A percentile compares a stretch with the other conserved stretches of the same genome.
These are phyloP conservation scores for Drosophila lacteicornis DNA, from an alignment of 1,140 invertebrate genomes.

Conservation along the genomic window DNA sequence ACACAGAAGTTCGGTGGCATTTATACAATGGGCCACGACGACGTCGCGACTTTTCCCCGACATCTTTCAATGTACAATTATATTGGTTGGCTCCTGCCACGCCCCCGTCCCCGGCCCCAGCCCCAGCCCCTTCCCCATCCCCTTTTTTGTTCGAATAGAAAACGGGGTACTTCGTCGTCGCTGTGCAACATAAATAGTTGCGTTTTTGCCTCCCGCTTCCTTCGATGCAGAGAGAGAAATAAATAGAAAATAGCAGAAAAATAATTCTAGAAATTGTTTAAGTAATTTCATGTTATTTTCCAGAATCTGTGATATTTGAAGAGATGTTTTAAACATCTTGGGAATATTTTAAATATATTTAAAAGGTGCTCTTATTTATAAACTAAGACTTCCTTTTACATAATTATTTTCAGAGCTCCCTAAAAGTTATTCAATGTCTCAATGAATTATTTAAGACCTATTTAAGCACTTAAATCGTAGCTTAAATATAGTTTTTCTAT, in stretches of 20 bases:
- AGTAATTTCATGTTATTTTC: not conserved
- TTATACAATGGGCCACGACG: constrained; percentile 41
- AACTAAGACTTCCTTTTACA: no score
- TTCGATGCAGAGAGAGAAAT: constrained; percentile 8
- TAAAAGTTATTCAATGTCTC: no score
- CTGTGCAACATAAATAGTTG: constrained; percentile 80
- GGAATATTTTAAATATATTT: not conserved
- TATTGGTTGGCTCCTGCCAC: constrained; percentile 52
- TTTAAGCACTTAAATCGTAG: no score
- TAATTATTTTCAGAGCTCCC: no score
- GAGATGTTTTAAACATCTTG: not conserved
- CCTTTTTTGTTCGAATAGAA: constrained; percentile 21
- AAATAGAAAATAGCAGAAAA: no score
- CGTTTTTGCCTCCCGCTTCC: constrained; percentile 43
- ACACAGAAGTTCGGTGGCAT: constrained; percentile 36
- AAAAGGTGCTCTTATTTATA: not conserved
- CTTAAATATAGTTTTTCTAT: no score
- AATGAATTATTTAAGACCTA: no score
- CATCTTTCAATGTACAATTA: constrained; percentile 79
- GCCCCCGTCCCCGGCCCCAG: not conserved
- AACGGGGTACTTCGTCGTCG: constrained; percentile 46
- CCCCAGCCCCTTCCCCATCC: not conserved
- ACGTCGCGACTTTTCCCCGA: constrained; percentile 40
- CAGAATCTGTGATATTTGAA: not conserved
- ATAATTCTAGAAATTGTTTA: no score